These are phyloP conservation scores for Corythoichthys intestinalis DNA, from an alignment of 2,113 vertebrate genomes.

Conservation along the genomic window DNA sequence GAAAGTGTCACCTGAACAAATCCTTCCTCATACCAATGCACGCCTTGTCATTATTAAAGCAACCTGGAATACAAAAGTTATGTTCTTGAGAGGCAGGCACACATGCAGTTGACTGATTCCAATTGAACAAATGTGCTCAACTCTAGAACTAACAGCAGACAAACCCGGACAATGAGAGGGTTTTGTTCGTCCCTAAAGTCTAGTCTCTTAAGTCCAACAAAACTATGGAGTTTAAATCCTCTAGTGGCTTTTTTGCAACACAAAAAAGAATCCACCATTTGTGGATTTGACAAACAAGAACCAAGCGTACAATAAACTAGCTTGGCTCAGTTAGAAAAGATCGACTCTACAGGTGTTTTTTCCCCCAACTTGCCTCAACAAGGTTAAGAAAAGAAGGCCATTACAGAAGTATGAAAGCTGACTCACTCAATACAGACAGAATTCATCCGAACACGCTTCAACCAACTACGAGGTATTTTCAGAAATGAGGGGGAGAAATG, in stretches of 20 bases:
- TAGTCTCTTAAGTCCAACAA: background rate
- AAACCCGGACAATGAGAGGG: background rate
- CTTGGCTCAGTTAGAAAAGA: background rate
- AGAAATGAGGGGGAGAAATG: slow-evolving; percentile 61
- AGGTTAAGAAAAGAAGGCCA: background rate
- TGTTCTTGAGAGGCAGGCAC: slow-evolving; percentile 36
- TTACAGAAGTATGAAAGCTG: background rate
- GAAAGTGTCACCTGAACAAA: slow-evolving; percentile 3
- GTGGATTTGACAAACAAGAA: background rate
- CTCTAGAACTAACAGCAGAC: slow-evolving; percentile 10
- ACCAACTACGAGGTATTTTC: slow-evolving; percentile 23
- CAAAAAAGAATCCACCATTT: background rate
- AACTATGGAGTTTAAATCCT: background rate
- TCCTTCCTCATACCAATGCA: slow-evolving; percentile 37
- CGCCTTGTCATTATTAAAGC: slow-evolving; percentile 47
- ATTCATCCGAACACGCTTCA: background rate
- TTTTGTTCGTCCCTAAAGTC: background rate
- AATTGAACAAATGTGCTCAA: slow-evolving; percentile 40
- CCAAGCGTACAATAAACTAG: background rate
- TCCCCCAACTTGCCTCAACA: background rate
- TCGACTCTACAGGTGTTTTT: background rate
- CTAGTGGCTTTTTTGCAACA: background rate
- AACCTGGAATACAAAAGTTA: slow-evolving; percentile 49
- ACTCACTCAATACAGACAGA: background rate
- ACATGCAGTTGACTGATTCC: slow-evolving; percentile 37